Base-by-base conservation (phyloP, 2,113 vertebrate species). In the Mus pahari region DNA sequence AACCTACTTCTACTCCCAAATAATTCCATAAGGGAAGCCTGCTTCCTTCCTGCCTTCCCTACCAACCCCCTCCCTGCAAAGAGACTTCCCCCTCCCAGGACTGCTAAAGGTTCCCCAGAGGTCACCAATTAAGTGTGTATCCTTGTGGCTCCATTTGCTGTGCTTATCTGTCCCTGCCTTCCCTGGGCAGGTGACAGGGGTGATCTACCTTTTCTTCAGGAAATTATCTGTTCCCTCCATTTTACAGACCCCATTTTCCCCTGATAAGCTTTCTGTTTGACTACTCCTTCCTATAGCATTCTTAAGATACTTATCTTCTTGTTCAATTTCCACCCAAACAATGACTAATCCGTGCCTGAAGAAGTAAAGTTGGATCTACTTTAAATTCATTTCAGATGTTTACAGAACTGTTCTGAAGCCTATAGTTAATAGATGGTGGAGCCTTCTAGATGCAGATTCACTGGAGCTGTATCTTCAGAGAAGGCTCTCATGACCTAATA, bases 91-190 rank as follows among this genome's bases (percentile, higher is more conserved):
- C 19, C 42, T n/a, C 28, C 68, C 31, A 28, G 19, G 1, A 48
- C 53, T 64, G 28, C 66, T 1, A 68, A 0, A 66, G 26, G 9
- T 6, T 55, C 50, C 75, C 45, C 2, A 0, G 62, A 70, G 28
- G 92, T 60, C 58, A 28, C n/a, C 88, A 11, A 48, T n/a, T 20
- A 50, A 45, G 48, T 78, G 66, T 75, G 3, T 26, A 17, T 13
- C 77, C 28, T n/a, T 16, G 19, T 42, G 20, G 22, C 26, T 78
- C 62, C 1, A 28, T 84, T 84, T 39, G 33, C n/a, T 19, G 33
- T 79, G n/a, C 53, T 94, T 88, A 75, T 88, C 97, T 92, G 45
- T 84, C 36, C 73, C 75, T 60, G 28, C 55, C 75, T 62, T 84
- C 78, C 86, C 75, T 16, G 87, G 26, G 77, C 20, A 50, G 26